Evolutionary conservation across 2,797 vertebrate genomes (phyloP), one percentile per base, ranked within the genome.

Genomic region (Cynopterus sphinx): DNA sequence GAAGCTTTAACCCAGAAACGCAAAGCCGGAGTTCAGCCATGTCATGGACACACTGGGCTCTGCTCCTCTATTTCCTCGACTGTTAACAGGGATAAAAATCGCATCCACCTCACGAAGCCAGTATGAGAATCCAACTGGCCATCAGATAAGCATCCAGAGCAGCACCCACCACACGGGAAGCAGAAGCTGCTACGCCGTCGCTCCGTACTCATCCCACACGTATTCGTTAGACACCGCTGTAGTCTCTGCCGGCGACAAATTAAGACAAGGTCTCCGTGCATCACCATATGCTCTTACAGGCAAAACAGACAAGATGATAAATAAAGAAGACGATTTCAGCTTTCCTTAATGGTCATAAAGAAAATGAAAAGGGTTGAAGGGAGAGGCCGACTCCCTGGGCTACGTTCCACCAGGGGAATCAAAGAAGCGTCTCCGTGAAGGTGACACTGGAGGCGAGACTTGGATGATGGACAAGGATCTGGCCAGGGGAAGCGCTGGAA

Each of bases 121-220:
- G 4, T 9, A 6, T 1, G 59, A 39, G 43, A 87, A 33, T 39
- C 61, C 33, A n/a, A 19, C 39, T 36, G 7, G 24, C 53, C 33
- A 1, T 6, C 6, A 26, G 2, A 4, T 22, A 51, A 41, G 7
- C 7, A 5, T 33, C 31, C 10, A 31, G 13, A 51, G 12, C 1
- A 36, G 11, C 21, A 13, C 28, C 2, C 5, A 41, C 41, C 28
- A n/a, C 9, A 4, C 6, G 43, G 26, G 1, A 4, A 43, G 11
- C 7, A 1, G 10, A 5, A 11, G 24, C 4, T 9, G 4, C 57
- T 3, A 0, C 10, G 49, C 6, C 16, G 8, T 6, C 21, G 13
- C 11, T 36, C 43, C 0, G 3, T 24, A 19, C 22, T 68, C 51
- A 21, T 28, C 55, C n/a, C 49, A 19, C 4, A 17, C 2, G 4